These are phyloP conservation scores for Sander lucioperca DNA, from an alignment of 2,113 vertebrate species.

Conservation along the genomic window DNA sequence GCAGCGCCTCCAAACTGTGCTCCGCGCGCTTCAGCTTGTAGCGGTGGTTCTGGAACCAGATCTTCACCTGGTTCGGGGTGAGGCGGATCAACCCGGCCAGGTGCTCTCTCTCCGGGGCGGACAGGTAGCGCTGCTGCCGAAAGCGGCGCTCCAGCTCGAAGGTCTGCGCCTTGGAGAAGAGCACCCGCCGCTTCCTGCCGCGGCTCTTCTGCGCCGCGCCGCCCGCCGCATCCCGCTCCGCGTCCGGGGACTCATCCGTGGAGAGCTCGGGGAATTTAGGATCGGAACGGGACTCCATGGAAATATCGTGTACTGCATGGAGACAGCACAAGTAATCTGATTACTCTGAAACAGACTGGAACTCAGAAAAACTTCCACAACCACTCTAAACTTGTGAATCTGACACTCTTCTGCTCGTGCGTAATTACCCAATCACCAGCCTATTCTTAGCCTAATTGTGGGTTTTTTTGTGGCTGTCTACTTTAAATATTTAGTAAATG, in stretches of 20 bases:
- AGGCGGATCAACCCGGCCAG: slow-evolving; percentile 92
- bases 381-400: too few relatives aligned
- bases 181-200: slow-evolving; percentile 90
- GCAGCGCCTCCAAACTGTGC: slow-evolving; percentile 89
- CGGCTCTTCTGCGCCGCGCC: slow-evolving; percentile 77
- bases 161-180: slow-evolving; percentile 94
- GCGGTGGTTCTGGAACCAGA: slow-evolving; percentile 98
- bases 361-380: background rate
- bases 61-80: slow-evolving; percentile 95
- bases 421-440: too few relatives aligned
- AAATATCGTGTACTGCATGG: slow-evolving; percentile 85
- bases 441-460: too few relatives aligned
- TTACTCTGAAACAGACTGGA: slow-evolving; percentile 22
- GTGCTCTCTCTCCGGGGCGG: slow-evolving; percentile 93
- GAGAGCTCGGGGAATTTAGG: slow-evolving; percentile 87
- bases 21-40: slow-evolving; percentile 95
- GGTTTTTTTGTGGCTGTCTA: too few relatives aligned
- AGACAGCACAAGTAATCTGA: slow-evolving; percentile 28
- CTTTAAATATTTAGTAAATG: too few relatives aligned
- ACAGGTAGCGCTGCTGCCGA: slow-evolving; percentile 93
- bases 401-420: too few relatives aligned
- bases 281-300: slow-evolving; percentile 81
- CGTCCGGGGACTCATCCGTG: slow-evolving; percentile 87
- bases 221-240: slow-evolving; percentile 84
- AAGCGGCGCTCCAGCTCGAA: slow-evolving; percentile 94